Conservation (phyloP, 2,888 invertebrate genomes). For the Pyrgus malvae region DNA sequence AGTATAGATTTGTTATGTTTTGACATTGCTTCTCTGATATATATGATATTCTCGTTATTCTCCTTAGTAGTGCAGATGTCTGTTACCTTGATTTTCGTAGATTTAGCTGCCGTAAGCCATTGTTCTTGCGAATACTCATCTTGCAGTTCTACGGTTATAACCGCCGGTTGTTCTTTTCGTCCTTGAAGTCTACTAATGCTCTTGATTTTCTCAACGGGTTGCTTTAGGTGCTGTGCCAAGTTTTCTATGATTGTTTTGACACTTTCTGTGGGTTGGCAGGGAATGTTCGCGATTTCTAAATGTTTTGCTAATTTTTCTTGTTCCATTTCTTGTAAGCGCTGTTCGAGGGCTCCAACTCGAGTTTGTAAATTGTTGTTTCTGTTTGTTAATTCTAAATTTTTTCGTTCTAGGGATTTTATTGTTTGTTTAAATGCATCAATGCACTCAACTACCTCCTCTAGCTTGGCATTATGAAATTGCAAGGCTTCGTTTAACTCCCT, state of each 20-base stretch:
- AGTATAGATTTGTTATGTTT: slow-evolving; percentile 13
- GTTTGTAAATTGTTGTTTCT: not conserved
- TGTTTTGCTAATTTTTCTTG: not conserved
- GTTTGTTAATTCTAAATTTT: not conserved
- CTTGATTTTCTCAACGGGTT: not conserved
- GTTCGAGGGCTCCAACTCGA: not conserved
- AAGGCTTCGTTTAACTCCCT: not conserved
- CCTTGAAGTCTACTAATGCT: not conserved
- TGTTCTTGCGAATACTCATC: slow-evolving; percentile 14
- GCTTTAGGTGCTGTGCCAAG: not conserved
- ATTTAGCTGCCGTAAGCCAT: slow-evolving; percentile 22
- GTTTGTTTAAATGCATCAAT: not conserved
- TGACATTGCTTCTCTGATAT: slow-evolving; percentile 24
- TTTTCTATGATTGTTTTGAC: slow-evolving; percentile 9
- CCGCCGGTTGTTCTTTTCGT: not conserved
- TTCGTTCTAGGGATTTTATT: not conserved
- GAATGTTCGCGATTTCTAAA: not conserved
- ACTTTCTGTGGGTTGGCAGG: not conserved
- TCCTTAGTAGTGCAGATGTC: slow-evolving; percentile 5
- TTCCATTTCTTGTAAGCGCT: not conserved
- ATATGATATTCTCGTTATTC: slow-evolving; percentile 10
- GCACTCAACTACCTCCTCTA: not conserved
- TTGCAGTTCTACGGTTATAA: slow-evolving; percentile 3
- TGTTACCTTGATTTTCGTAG: slow-evolving; percentile 11
- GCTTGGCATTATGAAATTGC: not conserved